Percentiles rank a stretch among this genome's conserved stretches.
Evolutionary conservation across 1,140 invertebrate genomes (phyloP).

Genomic region (Papilio helenus): DNA sequence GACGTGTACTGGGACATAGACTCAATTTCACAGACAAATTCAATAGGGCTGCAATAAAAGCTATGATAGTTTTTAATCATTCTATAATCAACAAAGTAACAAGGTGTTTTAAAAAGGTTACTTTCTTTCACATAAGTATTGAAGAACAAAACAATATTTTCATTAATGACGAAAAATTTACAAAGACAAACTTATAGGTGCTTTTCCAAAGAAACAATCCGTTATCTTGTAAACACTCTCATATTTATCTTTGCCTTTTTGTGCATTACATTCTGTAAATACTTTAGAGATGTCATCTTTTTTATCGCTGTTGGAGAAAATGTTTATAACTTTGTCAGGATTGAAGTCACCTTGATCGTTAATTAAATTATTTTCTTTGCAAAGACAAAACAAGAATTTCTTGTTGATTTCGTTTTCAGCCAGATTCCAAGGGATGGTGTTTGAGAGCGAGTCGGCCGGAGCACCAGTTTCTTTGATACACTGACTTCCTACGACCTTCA

Average conservation of each 20-base stretch:
- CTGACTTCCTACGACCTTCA: background rate
- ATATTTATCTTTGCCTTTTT: background rate
- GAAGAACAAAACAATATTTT: too few species aligned
- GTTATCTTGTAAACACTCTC: background rate
- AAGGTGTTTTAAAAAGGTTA: too few species aligned
- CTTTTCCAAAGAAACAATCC: background rate
- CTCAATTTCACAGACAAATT: too few species aligned
- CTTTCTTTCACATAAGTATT: too few species aligned
- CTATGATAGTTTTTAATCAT: too few species aligned
- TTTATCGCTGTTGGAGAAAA: background rate
- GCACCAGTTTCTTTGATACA: slow-evolving; percentile 4
- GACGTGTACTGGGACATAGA: too few species aligned
- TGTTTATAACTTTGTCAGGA: background rate
- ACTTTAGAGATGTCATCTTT: background rate
- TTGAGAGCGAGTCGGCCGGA: background rate
- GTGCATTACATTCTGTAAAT: background rate
- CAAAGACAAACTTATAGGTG: background rate
- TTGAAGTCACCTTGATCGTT: background rate
- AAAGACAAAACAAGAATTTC: background rate
- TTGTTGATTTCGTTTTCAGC: background rate
- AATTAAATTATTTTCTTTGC: background rate
- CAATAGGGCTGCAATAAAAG: too few species aligned
- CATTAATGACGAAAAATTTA: too few species aligned
- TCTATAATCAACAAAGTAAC: too few species aligned
- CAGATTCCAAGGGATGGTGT: background rate